phyloP scores from a whole-genome alignment of 1,140 invertebrate genomes.

The Belonocnema kinseyi region DNA sequence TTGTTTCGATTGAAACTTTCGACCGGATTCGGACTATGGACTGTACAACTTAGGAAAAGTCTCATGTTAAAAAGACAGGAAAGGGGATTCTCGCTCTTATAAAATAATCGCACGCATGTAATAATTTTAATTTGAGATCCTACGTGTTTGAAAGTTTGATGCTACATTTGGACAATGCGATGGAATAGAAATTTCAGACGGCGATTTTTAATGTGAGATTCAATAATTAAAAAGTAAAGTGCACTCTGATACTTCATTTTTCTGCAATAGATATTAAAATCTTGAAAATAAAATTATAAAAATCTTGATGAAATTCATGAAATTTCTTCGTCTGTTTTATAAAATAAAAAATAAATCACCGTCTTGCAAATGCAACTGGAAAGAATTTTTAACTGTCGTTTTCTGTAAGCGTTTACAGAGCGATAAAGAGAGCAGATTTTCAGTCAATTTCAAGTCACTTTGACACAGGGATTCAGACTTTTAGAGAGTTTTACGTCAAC shows the following conservation, averaged over 20 bases:
- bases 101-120: constrained; percentile 28
- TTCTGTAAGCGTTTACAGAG: constrained; percentile 23
- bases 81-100: constrained; percentile 18
- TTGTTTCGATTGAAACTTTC: constrained; percentile 28
- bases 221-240: no score
- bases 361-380: neutral
- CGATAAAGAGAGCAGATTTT: constrained; percentile 7
- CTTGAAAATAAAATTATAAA: neutral
- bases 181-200: constrained; percentile 17
- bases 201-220: constrained; percentile 2
- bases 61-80: neutral
- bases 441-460: constrained; percentile 19
- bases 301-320: neutral
- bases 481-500: neutral
- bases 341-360: neutral
- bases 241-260: no score
- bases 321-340: constrained; percentile 1
- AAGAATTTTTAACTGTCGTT: neutral
- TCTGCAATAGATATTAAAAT: neutral
- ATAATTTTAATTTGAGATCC: constrained; percentile 13
- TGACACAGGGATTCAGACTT: constrained; percentile 8
- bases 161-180: constrained; percentile 13
- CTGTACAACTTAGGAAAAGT: constrained; percentile 17
- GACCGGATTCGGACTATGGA: neutral
- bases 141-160: constrained; percentile 13